Base-by-base conservation (phyloP, 2,888 invertebrate species). In the Ichneumoninae sp. region DNA sequence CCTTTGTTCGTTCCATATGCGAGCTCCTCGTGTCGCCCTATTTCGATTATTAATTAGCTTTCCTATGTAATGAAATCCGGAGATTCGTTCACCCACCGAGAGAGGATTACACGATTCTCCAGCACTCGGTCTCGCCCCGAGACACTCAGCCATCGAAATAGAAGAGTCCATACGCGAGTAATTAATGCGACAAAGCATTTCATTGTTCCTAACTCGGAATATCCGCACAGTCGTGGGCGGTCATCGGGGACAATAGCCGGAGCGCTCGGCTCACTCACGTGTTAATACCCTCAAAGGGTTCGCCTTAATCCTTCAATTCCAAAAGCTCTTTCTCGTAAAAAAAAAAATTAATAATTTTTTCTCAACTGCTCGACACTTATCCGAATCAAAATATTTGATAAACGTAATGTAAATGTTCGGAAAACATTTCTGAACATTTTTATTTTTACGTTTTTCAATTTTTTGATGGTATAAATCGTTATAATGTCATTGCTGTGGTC, bases 161-260 rank as follows among this genome's bases (percentile, higher is more conserved):
- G 57, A 26, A 75, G 66, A 47, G 65, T 71, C 66, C 71, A 65
- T 71, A 83, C 13, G 13, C 63, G 52, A 69, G 74, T 83, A 79
- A 83, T 83, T 83, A 83, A 75, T 79, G 33, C 70, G 44, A 83
- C 79, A 80, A 83, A 83, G 83, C 69, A 19, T 74, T 74, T 83
- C 69, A 74, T 75, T 75, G 63, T 80, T 71, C 57, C 26, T 33
- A 44, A 1, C 52, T 66, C 63, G 52, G 10, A 40, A 71, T 40
- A 63, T 63, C 33, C 22, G 22, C 22, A 10, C 57, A 10, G 26
- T 57, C 26, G 57, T 57, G 22, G 57, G 13, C 26, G 13, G 57
- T 30, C 50, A 33, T 63, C 47, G 50, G 65, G 52, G 16, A 40
- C 47, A 50, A 68, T 68, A 26, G 19, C n/a, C 40, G 40, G 40